Conservation (phyloP, 1,140 invertebrate species). For the Drosophila ohnishii region DNA sequence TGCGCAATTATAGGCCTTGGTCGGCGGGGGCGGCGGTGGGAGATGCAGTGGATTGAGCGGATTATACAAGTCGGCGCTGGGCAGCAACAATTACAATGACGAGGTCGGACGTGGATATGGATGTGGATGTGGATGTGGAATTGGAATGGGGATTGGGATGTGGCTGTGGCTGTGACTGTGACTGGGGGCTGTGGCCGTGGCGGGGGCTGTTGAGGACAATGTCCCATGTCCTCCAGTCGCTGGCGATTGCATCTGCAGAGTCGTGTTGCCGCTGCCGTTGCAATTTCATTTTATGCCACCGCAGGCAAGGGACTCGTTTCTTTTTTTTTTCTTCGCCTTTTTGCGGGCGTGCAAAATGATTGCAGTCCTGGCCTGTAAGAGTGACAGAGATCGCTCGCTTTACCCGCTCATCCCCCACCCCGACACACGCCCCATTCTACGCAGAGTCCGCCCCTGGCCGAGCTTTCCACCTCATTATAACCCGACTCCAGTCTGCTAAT, state of each 20-base stretch:
- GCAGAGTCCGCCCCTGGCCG: slow-evolving; percentile 22
- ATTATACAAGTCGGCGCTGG: slow-evolving; percentile 72
- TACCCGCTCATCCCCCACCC: background rate
- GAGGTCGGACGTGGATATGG: slow-evolving; percentile 41
- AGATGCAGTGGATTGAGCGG: slow-evolving; percentile 53
- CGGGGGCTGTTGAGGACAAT: slow-evolving; percentile 38
- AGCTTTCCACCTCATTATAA: slow-evolving; percentile 68
- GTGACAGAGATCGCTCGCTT: slow-evolving; percentile 13
- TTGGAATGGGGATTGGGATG: slow-evolving; percentile 4
- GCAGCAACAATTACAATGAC: slow-evolving; percentile 54
- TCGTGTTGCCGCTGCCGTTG: slow-evolving; percentile 36
- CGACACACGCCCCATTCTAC: slow-evolving; percentile 3
- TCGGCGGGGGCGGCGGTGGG: slow-evolving; percentile 36
- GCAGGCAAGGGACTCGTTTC: slow-evolving; percentile 39
- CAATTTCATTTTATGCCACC: slow-evolving; percentile 73
- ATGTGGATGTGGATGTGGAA: slow-evolving; percentile 32
- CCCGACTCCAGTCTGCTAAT: slow-evolving; percentile 53
- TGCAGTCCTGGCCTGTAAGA: slow-evolving; percentile 50
- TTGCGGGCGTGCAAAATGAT: slow-evolving; percentile 64
- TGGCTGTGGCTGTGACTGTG: background rate
- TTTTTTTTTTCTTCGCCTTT: background rate
- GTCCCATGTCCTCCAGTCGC: slow-evolving; percentile 36
- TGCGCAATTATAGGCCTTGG: slow-evolving; percentile 62
- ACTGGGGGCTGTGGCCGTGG: slow-evolving; percentile 31
- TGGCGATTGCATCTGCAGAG: slow-evolving; percentile 39